Conservation (phyloP, 2,888 invertebrate genomes). For the Pasiphila rectangulata region DNA sequence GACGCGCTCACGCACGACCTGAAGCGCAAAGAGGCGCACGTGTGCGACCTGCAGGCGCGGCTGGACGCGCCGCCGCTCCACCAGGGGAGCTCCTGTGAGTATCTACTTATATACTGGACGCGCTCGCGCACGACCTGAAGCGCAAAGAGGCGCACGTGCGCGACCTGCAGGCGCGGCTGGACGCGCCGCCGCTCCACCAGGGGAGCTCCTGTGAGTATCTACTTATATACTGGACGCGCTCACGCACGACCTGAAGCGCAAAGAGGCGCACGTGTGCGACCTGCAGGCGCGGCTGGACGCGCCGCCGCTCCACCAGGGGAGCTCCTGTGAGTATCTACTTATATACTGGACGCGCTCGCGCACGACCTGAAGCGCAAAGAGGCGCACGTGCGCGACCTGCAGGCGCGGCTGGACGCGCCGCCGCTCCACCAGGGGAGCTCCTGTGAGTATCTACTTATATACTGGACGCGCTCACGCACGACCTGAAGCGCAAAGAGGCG, state of each 20-base stretch:
- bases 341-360: too few species aligned
- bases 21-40: slow-evolving; percentile 92
- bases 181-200: slow-evolving; percentile 80
- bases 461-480: slow-evolving; percentile 83
- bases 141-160: slow-evolving; percentile 93
- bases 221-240: slow-evolving; percentile 16
- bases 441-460: slow-evolving; percentile 86
- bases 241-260: slow-evolving; percentile 91
- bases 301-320: slow-evolving; percentile 78
- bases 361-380: slow-evolving; percentile 93
- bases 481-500: slow-evolving; percentile 92
- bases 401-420: slow-evolving; percentile 88
- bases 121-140: slow-evolving; percentile 90
- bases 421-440: slow-evolving; percentile 83
- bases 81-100: slow-evolving; percentile 92
- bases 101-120: slow-evolving; percentile 33
- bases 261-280: slow-evolving; percentile 93
- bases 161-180: slow-evolving; percentile 91
- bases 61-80: slow-evolving; percentile 84
- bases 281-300: slow-evolving; percentile 91
- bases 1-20: slow-evolving; percentile 91
- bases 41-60: slow-evolving; percentile 91
- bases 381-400: slow-evolving; percentile 92
- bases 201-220: slow-evolving; percentile 92
- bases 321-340: slow-evolving; percentile 89